Evolutionary conservation across 1,140 invertebrate genomes (phyloP).

Genomic region (Bombus picipes): DNA sequence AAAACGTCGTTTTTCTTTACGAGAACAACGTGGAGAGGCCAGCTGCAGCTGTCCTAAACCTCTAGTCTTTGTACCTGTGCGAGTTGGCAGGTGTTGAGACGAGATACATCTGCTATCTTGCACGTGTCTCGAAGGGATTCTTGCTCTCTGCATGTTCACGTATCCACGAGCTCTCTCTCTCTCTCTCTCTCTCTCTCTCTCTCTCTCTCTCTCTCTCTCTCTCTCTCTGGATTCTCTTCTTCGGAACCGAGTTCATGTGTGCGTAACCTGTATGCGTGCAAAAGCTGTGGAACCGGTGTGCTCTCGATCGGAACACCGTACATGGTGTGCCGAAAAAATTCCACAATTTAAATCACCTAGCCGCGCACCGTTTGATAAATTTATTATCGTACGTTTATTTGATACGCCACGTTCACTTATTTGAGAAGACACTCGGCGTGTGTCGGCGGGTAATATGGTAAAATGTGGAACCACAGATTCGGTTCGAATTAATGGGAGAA

Average conservation of each 20-base stretch:
- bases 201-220: not conserved
- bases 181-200: not conserved
- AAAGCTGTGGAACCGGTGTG: constrained; percentile 31
- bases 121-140: constrained; percentile 57
- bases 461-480: not conserved
- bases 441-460: not conserved
- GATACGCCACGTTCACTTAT: not conserved
- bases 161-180: not conserved
- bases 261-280: not conserved
- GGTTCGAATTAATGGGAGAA: not conserved
- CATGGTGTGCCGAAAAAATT: constrained; percentile 37
- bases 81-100: constrained; percentile 74
- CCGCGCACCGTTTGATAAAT: constrained; percentile 7
- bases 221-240: too few relatives aligned
- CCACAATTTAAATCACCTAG: constrained; percentile 20
- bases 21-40: not conserved
- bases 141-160: not conserved
- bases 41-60: constrained; percentile 53
- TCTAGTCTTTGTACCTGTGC: constrained; percentile 69
- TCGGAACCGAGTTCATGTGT: not conserved
- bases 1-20: constrained; percentile 25
- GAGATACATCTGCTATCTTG: constrained; percentile 74
- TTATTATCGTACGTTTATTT: not conserved
- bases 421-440: not conserved
- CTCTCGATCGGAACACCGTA: constrained; percentile 29